A percentile compares a stretch with the other conserved stretches of the same genome.
These are phyloP conservation scores for Hippocampus zosterae DNA, from an alignment of 2,113 vertebrate species.

Conservation along the genomic window DNA sequence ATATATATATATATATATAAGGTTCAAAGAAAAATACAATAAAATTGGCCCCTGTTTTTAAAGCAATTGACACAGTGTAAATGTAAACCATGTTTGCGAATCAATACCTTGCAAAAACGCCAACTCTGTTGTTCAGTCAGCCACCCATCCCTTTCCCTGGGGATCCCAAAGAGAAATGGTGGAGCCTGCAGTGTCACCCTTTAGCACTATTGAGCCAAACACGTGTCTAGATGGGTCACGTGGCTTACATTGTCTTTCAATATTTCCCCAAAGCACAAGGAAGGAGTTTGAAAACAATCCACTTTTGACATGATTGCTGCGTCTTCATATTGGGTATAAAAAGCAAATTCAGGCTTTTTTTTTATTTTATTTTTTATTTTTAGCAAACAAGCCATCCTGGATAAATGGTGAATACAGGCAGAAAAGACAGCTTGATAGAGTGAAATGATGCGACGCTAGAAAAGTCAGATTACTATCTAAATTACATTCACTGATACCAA, in stretches of 20 bases:
- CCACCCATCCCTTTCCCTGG: conserved; percentile 30
- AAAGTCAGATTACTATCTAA: neutral
- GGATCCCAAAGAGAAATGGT: conserved; percentile 40
- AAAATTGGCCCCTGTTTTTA: neutral
- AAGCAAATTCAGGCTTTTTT: conserved; percentile 23
- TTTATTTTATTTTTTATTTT: neutral
- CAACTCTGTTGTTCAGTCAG: conserved; percentile 49
- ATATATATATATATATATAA: neutral
- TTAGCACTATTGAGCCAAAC: conserved; percentile 44
- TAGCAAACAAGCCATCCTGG: conserved; percentile 6
- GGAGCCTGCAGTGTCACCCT: conserved; percentile 40
- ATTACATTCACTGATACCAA: neutral
- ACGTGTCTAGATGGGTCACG: conserved; percentile 52
- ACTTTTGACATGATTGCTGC: conserved; percentile 36
- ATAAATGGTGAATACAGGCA: conserved; percentile 10
- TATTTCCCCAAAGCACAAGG: conserved; percentile 50
- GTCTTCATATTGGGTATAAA: conserved; percentile 23
- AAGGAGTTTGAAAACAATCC: conserved; percentile 41
- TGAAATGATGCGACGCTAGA: neutral
- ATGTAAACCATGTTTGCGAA: conserved; percentile 35
- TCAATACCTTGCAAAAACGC: conserved; percentile 43
- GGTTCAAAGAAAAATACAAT: neutral
- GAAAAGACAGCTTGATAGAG: conserved; percentile 3
- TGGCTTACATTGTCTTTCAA: conserved; percentile 50
- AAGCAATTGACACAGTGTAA: neutral